Conservation (phyloP, 2,113 vertebrate genomes). For the Lophius piscatorius region DNA sequence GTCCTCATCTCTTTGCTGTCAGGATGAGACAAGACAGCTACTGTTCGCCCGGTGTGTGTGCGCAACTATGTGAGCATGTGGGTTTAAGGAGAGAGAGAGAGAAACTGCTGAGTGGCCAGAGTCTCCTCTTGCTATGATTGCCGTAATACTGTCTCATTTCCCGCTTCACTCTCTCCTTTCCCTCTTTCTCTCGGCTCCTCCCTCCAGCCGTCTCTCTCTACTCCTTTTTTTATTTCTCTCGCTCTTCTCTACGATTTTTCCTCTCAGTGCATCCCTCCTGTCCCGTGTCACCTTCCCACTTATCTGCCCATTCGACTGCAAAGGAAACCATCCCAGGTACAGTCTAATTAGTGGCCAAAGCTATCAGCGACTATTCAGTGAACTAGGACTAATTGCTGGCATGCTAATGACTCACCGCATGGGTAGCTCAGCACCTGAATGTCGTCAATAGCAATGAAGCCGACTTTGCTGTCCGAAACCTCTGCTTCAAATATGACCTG, state of each 20-base stretch:
- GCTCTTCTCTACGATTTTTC: constrained; percentile 29
- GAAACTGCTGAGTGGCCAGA: constrained; percentile 76
- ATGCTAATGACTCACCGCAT: constrained; percentile 92
- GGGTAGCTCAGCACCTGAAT: constrained; percentile 99
- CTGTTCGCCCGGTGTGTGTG: constrained; percentile 58
- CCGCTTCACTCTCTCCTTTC: constrained; percentile 66
- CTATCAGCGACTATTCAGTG: constrained; percentile 75
- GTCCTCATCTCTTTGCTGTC: constrained; percentile 69
- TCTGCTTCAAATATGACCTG: constrained; percentile 99
- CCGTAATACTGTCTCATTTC: constrained; percentile 78
- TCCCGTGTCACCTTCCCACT: constrained; percentile 77
- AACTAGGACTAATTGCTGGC: constrained; percentile 82
- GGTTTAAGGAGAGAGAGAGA: constrained; percentile 35
- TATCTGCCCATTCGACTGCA: constrained; percentile 71
- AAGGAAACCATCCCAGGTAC: constrained; percentile 75
- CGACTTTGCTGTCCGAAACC: constrained; percentile 90
- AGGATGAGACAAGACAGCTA: constrained; percentile 72
- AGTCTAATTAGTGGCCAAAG: constrained; percentile 77
- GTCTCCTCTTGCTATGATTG: constrained; percentile 71
- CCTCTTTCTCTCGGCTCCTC: constrained; percentile 35
- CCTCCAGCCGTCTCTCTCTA: constrained; percentile 26
- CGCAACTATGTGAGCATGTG: constrained; percentile 21
- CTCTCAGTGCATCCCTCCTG: constrained; percentile 28
- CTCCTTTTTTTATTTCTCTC: constrained; percentile 33
- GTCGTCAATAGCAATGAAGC: constrained; percentile 98